Base-by-base conservation (phyloP, 2,888 invertebrate species). In the Hirtodrosophila histrioides region DNA sequence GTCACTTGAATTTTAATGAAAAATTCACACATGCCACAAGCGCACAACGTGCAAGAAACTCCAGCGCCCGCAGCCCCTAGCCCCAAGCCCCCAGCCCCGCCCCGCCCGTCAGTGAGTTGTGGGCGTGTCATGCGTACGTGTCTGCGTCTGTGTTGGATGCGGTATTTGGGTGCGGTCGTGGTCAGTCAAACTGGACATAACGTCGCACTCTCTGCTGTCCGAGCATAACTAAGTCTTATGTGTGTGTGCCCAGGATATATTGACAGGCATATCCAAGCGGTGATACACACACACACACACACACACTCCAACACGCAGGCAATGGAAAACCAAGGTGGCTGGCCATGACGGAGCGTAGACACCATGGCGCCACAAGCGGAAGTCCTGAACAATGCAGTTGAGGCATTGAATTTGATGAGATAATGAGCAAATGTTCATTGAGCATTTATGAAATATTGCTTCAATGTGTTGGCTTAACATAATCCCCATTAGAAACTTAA, bases 1-100 rank as follows among this genome's bases (percentile, higher is more conserved):
- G 89, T 88, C 81, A 73, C 87, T 88, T 82, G 89, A 80, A 88
- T 88, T 88, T 88, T 88, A 88, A 89, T 88, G 89, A 88, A 88
- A 88, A 88, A 77, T 82, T 86, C 86, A 80, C 86, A 88, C 76
- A 88, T 86, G 72, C 86, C 87, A 88, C 84, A 88, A 78, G 86
- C 85, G 89, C 61, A 69, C 73, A 69, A 60, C 61, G 76, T 72
- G 75, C 86, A 86, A 70, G 78, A 69, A 67, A 56, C 49, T 41
- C 12, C 57, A 53, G 36, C 1, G 29, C 12, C 3, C 3, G n/a
- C n/a, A n/a, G n/a, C n/a, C n/a, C n/a, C 17, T 2, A 1, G 17
- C 31, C 17, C 17, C 17, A 17, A 17, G 17, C 17, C 17, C 17
- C 17, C 17, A 1, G 17, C 31, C 9, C 12, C 43, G 9, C 7